These are phyloP conservation scores for Drosophila tristis DNA, from an alignment of 1,140 invertebrate genomes.

Conservation along the genomic window DNA sequence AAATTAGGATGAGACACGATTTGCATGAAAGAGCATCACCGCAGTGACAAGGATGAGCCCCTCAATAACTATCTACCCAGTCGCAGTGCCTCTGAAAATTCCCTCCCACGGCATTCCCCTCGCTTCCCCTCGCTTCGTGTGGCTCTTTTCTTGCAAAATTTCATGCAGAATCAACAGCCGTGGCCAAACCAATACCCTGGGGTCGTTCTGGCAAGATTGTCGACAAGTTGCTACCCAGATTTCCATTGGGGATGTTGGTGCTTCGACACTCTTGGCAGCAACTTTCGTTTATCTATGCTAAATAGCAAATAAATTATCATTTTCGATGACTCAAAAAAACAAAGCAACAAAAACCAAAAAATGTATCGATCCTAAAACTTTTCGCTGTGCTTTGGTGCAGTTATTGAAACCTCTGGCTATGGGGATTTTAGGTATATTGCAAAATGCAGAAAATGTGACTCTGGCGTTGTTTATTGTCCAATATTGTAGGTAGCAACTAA, in stretches of 20 bases:
- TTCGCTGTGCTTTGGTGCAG: too few species aligned
- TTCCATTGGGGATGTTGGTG: conserved; percentile 25
- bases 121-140: conserved; percentile 2
- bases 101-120: background rate
- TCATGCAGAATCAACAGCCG: conserved; percentile 46
- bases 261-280: background rate
- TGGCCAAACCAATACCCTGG: conserved; percentile 1
- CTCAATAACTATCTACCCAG: background rate
- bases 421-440: too few species aligned
- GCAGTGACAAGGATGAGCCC: conserved; percentile 31
- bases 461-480: too few species aligned
- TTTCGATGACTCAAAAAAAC: too few species aligned
- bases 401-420: too few species aligned
- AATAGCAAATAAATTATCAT: too few species aligned
- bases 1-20: conserved; percentile 69
- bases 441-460: too few species aligned
- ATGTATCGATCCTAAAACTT: too few species aligned
- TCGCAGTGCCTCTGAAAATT: background rate
- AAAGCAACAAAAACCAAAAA: too few species aligned
- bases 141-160: conserved; percentile 38
- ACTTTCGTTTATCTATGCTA: too few species aligned
- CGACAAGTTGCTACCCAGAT: conserved; percentile 29
- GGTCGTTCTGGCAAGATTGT: background rate
- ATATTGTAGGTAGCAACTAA: too few species aligned
- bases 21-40: conserved; percentile 63